Evolutionary conservation across 2,888 invertebrate genomes (phyloP).

Genomic region (Netelia virgata): DNA sequence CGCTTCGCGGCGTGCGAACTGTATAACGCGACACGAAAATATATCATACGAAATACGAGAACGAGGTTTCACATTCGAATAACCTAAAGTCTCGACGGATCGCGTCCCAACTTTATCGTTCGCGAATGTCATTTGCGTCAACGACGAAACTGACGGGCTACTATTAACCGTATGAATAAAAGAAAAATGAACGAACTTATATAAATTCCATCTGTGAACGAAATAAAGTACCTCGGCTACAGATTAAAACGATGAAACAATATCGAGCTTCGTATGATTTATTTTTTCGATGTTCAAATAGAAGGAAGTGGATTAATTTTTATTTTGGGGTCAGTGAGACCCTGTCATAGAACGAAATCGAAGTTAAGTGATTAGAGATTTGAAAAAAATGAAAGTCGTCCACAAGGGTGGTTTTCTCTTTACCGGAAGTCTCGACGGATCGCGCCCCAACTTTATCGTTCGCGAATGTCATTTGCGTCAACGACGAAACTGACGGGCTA

Average conservation of each 20-base stretch:
- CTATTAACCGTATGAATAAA: background rate
- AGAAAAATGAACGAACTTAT: background rate
- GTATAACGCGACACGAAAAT: conserved; percentile 1
- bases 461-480: conserved; percentile 27
- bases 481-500: background rate
- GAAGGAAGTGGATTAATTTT: background rate
- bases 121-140: conserved; percentile 26
- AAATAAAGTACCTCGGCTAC: too few relatives aligned
- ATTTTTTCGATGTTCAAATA: background rate
- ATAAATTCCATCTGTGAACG: too few relatives aligned
- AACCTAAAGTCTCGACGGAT: conserved; percentile 31
- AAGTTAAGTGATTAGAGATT: background rate
- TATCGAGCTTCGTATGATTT: too few relatives aligned
- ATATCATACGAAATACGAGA: conserved; percentile 34
- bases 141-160: background rate
- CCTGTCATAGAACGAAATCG: background rate
- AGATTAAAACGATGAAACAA: too few relatives aligned
- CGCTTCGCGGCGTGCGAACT: conserved; percentile 3
- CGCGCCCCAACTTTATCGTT: conserved; percentile 25
- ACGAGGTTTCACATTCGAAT: conserved; percentile 51
- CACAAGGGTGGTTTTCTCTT: background rate
- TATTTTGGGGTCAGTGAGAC: background rate
- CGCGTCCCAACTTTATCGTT: conserved; percentile 23
- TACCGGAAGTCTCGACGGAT: conserved; percentile 20
- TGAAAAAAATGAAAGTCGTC: background rate